Conservation (phyloP, 2,888 invertebrate species). For the Aspidiotus destructor region DNA sequence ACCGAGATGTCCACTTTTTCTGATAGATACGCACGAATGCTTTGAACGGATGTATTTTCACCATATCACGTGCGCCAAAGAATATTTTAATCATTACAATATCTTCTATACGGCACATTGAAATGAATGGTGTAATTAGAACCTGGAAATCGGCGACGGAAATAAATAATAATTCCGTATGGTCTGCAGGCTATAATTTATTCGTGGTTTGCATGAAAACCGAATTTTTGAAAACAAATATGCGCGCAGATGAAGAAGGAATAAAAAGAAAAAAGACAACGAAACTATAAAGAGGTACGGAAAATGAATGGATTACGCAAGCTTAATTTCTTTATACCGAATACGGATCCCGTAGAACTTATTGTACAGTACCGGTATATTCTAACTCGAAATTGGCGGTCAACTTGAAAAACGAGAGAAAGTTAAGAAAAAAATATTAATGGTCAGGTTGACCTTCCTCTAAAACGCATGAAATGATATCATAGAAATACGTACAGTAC, state of each 20-base stretch:
- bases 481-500: no score
- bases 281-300: no score
- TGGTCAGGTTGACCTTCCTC: constrained; percentile 1
- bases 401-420: not conserved
- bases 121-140: constrained; percentile 1
- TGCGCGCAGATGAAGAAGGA: no score
- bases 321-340: no score
- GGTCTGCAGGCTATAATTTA: not conserved
- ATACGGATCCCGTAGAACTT: no score
- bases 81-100: not conserved
- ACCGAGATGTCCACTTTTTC: constrained; percentile 10
- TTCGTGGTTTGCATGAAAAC: not conserved
- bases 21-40: constrained; percentile 14
- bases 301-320: no score
- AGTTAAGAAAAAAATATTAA: not conserved
- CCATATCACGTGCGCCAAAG: constrained; percentile 10
- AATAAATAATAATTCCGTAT: not conserved
- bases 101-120: not conserved
- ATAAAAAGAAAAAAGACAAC: no score
- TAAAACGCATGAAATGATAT: no score
- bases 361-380: no score
- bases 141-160: constrained; percentile 3
- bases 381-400: no score
- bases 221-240: no score
- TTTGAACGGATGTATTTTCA: constrained; percentile 10